Evolutionary conservation across 2,113 vertebrate species (phyloP).

Genomic region (Rhegmatorhina hoffmannsi): DNA sequence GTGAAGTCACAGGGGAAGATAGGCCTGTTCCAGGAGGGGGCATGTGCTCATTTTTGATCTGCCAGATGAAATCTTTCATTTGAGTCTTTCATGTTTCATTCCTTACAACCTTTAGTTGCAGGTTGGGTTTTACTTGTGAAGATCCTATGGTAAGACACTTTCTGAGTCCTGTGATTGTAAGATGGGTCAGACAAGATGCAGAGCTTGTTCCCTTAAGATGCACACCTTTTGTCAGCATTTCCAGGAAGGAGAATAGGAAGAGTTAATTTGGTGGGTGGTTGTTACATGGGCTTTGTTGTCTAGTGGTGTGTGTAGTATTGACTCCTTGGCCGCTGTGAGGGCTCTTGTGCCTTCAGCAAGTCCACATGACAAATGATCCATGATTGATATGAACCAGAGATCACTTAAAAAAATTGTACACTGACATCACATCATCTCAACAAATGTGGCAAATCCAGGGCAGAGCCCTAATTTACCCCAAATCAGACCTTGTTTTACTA

Average conservation of each 20-base stretch:
- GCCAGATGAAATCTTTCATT: background rate
- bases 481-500: background rate
- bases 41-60: background rate
- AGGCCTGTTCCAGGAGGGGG: background rate
- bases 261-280: background rate
- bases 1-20: accelerated
- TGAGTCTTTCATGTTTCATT: background rate
- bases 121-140: background rate
- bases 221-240: background rate
- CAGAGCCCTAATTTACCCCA: background rate
- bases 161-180: background rate
- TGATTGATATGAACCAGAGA: accelerated
- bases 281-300: background rate
- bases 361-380: background rate
- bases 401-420: background rate
- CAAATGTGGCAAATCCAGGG: background rate
- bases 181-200: background rate
- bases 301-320: background rate
- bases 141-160: background rate
- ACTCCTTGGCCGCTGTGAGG: background rate
- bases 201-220: background rate
- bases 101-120: background rate
- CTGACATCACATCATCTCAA: background rate
- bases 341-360: background rate
- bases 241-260: background rate